Evolutionary conservation across 64 coral and sea anemone genomes (phyloP), one percentile per base, ranked within the genome.

Genomic region (Trachythela sp.): DNA sequence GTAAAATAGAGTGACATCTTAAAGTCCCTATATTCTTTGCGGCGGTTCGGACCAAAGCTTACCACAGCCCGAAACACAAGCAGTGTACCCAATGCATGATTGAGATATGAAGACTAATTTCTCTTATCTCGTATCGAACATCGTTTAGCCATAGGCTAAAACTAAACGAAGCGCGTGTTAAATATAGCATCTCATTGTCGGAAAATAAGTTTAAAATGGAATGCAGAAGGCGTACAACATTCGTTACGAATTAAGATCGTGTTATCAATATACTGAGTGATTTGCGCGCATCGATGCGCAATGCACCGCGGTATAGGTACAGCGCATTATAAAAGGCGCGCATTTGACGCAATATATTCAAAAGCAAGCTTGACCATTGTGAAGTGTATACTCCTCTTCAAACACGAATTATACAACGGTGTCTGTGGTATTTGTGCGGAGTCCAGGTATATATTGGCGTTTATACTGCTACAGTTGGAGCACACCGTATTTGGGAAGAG

Each of bases 111-210:
- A 64, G 22, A 8, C 24, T 64, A 64, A 64, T 64, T n/a, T 26
- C 22, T 18, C 56, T 64, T 64, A 64, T 64, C 56, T 24, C 26
- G 20, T 64, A 7, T n/a, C 56, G 26, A 27, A 20, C 13, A 64
- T 64, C 56, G 56, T 26, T 64, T 64, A 64, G 56, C 56, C 49
- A 11, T 8, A 52, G 22, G 49, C 49, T 52, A 11, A 52, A 52
- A 52, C 22, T 52, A 52, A 64, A 64, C 26, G 24, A n/a, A 64
- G 26, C 56, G 24, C 56, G 17, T 18, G 56, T 64, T 64, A 64
- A n/a, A 64, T 64, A n/a, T 64, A 64, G 56, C 56, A 64, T n/a
- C 56, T 64, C 17, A 64, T 64, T 64, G 56, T 64, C 56, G 56
- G 24, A 64, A 64, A n/a, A 64, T 45, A 64, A 64, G 4, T 64